Conservation (phyloP, 2,888 invertebrate species). For the Hedya salicella region DNA sequence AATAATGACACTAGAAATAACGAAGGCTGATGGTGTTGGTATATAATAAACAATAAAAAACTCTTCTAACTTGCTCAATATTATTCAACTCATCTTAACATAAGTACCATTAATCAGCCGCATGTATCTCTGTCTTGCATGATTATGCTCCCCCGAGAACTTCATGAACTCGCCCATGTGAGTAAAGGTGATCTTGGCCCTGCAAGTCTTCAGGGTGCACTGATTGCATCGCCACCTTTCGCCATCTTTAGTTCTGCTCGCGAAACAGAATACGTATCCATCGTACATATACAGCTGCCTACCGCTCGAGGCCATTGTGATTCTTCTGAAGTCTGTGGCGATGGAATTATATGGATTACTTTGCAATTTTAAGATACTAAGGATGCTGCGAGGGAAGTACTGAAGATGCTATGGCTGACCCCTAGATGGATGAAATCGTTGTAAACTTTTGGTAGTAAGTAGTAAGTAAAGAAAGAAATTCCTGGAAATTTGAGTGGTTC, state of each 20-base stretch:
- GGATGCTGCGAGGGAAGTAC: too few species aligned
- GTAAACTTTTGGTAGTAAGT: too few species aligned
- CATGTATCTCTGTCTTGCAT: conserved; percentile 13
- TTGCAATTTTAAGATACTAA: too few species aligned
- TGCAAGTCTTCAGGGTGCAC: conserved; percentile 21
- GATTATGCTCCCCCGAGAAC: conserved; percentile 20
- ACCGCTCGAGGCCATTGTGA: conserved; percentile 29
- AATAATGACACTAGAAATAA: too few species aligned
- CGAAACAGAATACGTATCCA: conserved; percentile 33
- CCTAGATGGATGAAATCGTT: too few species aligned
- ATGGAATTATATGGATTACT: not conserved
- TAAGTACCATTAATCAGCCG: conserved; percentile 6
- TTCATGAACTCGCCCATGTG: not conserved
- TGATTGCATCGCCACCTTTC: conserved; percentile 30
- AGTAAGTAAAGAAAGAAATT: too few species aligned
- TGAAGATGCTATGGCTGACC: too few species aligned
- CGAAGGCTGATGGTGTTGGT: too few species aligned
- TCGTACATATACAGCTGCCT: conserved; percentile 36
- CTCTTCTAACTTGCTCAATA: too few species aligned
- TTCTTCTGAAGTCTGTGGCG: conserved; percentile 23
- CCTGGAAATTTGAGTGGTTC: not conserved
- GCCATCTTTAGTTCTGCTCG: conserved; percentile 9
- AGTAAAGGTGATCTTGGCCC: conserved; percentile 13
- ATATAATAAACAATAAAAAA: too few species aligned
- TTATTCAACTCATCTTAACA: not conserved